These are phyloP conservation scores for Malurus alboscapulatus DNA, from an alignment of 2,113 vertebrate species.

Conservation along the genomic window DNA sequence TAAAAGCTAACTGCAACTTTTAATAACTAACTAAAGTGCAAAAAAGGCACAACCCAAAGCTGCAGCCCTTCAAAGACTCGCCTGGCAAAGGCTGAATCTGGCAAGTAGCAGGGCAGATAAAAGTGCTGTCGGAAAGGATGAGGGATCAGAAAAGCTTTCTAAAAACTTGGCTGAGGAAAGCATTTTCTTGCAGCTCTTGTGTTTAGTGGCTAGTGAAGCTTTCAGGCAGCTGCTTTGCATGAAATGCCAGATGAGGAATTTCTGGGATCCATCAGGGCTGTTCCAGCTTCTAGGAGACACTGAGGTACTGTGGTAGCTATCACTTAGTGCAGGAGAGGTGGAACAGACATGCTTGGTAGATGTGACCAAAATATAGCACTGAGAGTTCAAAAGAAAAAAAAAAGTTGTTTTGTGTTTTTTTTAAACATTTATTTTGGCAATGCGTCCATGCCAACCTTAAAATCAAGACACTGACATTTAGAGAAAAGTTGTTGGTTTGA, in stretches of 20 bases:
- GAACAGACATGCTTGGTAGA: background rate
- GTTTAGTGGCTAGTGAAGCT: conserved; percentile 3
- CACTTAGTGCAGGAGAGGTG: background rate
- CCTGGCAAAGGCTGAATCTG: background rate
- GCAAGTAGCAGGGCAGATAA: background rate
- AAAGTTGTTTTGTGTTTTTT: background rate
- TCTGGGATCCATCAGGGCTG: background rate
- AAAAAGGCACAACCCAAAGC: background rate
- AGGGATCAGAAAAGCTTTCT: background rate
- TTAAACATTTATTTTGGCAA: background rate
- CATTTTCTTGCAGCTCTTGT: background rate
- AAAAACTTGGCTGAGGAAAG: conserved; percentile 27
- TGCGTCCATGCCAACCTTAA: background rate
- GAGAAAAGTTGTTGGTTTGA: background rate
- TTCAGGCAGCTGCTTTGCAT: background rate
- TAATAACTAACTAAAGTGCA: background rate
- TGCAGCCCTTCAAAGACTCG: background rate
- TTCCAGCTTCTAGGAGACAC: background rate
- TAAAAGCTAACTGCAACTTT: background rate
- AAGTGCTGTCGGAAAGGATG: background rate
- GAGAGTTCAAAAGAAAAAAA: background rate
- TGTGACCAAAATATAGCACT: background rate
- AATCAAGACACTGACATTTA: background rate
- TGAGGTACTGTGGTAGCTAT: background rate
- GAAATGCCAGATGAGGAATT: background rate